Base-by-base conservation (phyloP, 2,113 vertebrate genomes). In the Noctilio leporinus region DNA sequence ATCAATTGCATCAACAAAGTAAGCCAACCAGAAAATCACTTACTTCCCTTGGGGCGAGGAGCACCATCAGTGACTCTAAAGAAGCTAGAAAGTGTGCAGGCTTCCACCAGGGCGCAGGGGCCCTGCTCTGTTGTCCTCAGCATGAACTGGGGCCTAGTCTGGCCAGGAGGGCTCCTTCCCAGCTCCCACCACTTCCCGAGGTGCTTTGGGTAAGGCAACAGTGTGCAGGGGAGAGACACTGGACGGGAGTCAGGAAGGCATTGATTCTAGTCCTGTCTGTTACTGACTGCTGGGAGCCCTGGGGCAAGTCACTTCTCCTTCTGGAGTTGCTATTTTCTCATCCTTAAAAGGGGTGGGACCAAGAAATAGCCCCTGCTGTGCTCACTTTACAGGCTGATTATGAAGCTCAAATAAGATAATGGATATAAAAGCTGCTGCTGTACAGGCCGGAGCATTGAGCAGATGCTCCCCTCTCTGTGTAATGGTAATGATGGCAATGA, bases 21-120 rank as follows among this genome's bases (percentile, higher is more conserved):
- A 83, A 97, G n/a, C 51, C 86, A 95, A 82, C 40, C 78, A 89
- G 93, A 95, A 96, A 96, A 95, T 93, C 67, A 19, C 53, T 64
- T 80, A 78, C 64, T 86, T 95, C 22, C 43, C 17, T 73, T 38
- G 81, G 72, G 90, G 45, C 57, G 16, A 5, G 17, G 51, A 89
- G 22, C 62, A 67, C 40, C 45, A 22, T 53, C 26, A 43, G 69
- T 20, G 19, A 51, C 62, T 33, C 55, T n/a, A n/a, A 59, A 51
- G 62, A 65, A 88, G 20, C 17, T 38, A 43, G 26, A 65, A 24
- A 2, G 2, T 35, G 28, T 35, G 9, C 33, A 43, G 70, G 19
- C 33, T 51, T 89, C 72, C 40, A 4, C 22, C 22, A 6, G 72
- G 33, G 16, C 28, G 5, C 38, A 49, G 69, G n/a, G 57, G 3